Evolutionary conservation across 2,888 invertebrate species (phyloP), one percentile per base, ranked within the genome.

Genomic region (Glyphotaelius pellucidus): DNA sequence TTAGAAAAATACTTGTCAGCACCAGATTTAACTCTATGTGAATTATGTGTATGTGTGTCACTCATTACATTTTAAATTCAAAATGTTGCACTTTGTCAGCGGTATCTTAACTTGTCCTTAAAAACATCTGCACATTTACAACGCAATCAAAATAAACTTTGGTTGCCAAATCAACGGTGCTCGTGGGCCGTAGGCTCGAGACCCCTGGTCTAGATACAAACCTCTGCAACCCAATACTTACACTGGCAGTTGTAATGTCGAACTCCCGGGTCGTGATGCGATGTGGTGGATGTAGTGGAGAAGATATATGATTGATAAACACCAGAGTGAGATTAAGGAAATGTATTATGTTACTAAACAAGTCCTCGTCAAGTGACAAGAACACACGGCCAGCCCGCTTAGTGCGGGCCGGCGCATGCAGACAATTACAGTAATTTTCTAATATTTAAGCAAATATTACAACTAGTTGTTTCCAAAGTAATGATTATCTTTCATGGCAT

Each of bases 301-400:
- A 86, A 80, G 80, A 80, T 89, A 80, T 89, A 89, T 80, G 67
- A 89, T 89, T 89, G 67, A 89, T 89, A 89, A 89, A 89, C 67
- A 89, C 31, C 88, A 89, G 88, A 89, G 38, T 89, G 88, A 89
- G 88, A 38, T 89, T 89, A 89, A 89, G 79, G 88, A 89, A 89
- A 80, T 89, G 88, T 89, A 89, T 89, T 89, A 67, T 67, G 67
- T 67, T 89, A 89, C 79, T 89, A 89, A 89, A 86, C 86, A 89
- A 89, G 88, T 89, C 79, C 88, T 80, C 35, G 88, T 80, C 88
- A 89, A 80, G 80, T 89, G 88, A 89, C 79, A 80, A 89, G 80
- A 87, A 87, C 87, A 79, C 88, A 89, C 25, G 79, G 38, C 88
- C 88, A 25, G 88, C 52, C 25, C 19, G 19, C 30, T 83, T 32